Evolutionary conservation across 2,888 invertebrate genomes (phyloP).

Genomic region (Cerastis rubricosa): DNA sequence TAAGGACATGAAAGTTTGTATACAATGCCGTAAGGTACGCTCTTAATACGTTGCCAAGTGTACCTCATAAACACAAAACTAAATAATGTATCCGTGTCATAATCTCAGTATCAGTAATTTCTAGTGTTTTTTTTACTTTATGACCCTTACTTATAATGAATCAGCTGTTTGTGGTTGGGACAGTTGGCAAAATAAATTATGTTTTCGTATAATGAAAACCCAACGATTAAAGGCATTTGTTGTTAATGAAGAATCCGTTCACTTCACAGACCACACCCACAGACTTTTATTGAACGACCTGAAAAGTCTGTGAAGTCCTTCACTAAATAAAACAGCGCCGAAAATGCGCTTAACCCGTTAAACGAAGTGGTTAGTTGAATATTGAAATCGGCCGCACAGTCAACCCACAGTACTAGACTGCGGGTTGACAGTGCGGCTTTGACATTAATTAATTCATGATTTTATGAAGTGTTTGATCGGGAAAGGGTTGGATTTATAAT

Average conservation of each 20-base stretch:
- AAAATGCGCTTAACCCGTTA: neutral
- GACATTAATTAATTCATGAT: slow-evolving; percentile 9
- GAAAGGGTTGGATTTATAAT: neutral
- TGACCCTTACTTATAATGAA: neutral
- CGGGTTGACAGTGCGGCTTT: too few species aligned
- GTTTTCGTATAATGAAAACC: neutral
- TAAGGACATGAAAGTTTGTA: too few species aligned
- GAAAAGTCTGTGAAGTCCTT: too few species aligned
- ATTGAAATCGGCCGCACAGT: slow-evolving; percentile 10
- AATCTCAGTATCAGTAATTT: too few species aligned
- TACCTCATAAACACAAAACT: neutral
- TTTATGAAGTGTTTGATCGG: slow-evolving; percentile 10
- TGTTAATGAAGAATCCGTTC: neutral
- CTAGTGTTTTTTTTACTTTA: neutral
- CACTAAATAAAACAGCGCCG: neutral
- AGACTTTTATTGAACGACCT: too few species aligned
- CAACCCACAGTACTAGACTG: neutral
- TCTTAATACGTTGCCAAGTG: too few species aligned
- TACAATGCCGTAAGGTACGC: too few species aligned
- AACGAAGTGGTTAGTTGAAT: slow-evolving; percentile 1
- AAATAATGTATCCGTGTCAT: neutral
- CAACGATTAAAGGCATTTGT: neutral
- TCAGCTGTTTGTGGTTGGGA: neutral
- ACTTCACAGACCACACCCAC: too few species aligned
- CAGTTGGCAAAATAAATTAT: neutral